phyloP scores from a whole-genome alignment of 2,888 invertebrate species.

The Drosophila birchii region DNA sequence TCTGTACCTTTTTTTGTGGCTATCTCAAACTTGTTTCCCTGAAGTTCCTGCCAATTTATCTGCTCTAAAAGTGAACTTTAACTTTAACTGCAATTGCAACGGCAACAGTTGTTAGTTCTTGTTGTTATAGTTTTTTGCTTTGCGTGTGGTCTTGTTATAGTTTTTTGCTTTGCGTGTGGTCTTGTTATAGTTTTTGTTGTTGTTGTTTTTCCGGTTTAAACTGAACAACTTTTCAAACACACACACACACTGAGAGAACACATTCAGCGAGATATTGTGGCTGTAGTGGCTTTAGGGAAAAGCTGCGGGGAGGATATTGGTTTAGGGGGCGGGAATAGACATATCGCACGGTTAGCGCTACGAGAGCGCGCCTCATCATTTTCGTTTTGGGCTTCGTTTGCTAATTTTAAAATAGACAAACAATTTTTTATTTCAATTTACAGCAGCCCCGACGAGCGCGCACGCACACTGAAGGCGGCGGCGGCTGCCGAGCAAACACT shows the following conservation, averaged over 20 bases:
- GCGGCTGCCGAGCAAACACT: slow-evolving; percentile 22
- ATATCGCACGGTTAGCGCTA: slow-evolving; percentile 33
- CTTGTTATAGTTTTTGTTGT: slow-evolving; percentile 24
- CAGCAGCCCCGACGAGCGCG: slow-evolving; percentile 45
- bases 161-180: slow-evolving; percentile 13
- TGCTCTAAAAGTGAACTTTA: slow-evolving; percentile 17
- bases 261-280: slow-evolving; percentile 4
- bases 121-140: slow-evolving; percentile 4
- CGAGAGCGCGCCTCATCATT: slow-evolving; percentile 62
- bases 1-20: neutral
- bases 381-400: slow-evolving; percentile 72
- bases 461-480: slow-evolving; percentile 13
- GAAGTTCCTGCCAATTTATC: slow-evolving; percentile 26
- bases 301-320: neutral
- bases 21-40: slow-evolving; percentile 1
- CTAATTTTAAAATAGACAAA: slow-evolving; percentile 79
- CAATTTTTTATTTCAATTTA: slow-evolving; percentile 77
- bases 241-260: neutral
- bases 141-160: slow-evolving; percentile 24
- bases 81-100: slow-evolving; percentile 19
- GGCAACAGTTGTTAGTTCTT: slow-evolving; percentile 32
- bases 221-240: slow-evolving; percentile 59
- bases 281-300: neutral
- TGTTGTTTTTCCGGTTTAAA: slow-evolving; percentile 44
- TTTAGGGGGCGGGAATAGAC: slow-evolving; percentile 14